Evolutionary conservation across 2,888 invertebrate genomes (phyloP).

Genomic region (Euproctis similis): DNA sequence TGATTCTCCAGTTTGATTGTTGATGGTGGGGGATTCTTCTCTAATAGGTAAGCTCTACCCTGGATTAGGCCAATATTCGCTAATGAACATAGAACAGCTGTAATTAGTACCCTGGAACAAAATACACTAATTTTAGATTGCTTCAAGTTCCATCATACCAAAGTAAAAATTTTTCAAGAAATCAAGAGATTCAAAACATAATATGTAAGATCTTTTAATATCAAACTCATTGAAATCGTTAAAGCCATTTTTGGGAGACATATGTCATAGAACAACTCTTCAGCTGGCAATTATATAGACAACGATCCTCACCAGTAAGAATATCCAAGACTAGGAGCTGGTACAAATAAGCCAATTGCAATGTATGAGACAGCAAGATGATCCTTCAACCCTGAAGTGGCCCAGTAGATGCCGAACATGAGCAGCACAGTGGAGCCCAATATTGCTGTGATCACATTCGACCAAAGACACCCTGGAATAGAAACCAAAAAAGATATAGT

Average conservation of each 20-base stretch:
- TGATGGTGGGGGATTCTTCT: constrained; percentile 59
- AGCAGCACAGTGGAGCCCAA: constrained; percentile 40
- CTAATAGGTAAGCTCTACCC: constrained; percentile 46
- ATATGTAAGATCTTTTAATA: no score
- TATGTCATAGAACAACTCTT: no score
- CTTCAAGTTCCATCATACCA: no score
- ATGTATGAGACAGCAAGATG: constrained; percentile 56
- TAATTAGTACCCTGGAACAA: constrained; percentile 49
- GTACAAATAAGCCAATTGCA: constrained; percentile 36
- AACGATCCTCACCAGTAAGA: constrained; percentile 68
- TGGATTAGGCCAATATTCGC: constrained; percentile 42
- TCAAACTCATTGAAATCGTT: no score
- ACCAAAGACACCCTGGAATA: constrained; percentile 53
- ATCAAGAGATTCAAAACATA: no score
- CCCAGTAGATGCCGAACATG: constrained; percentile 60
- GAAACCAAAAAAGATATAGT: no score
- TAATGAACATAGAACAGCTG: constrained; percentile 43
- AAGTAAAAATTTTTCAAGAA: no score
- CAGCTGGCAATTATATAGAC: neutral
- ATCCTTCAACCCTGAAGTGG: constrained; percentile 38
- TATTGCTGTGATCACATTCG: constrained; percentile 37
- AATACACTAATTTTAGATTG: no score
- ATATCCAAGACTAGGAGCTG: constrained; percentile 42
- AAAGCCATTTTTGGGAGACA: no score
- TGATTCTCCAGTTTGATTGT: constrained; percentile 65